Evolutionary conservation across 2,113 vertebrate genomes (phyloP), one percentile per base, ranked within the genome.

Genomic region (Ammodytes marinus): DNA sequence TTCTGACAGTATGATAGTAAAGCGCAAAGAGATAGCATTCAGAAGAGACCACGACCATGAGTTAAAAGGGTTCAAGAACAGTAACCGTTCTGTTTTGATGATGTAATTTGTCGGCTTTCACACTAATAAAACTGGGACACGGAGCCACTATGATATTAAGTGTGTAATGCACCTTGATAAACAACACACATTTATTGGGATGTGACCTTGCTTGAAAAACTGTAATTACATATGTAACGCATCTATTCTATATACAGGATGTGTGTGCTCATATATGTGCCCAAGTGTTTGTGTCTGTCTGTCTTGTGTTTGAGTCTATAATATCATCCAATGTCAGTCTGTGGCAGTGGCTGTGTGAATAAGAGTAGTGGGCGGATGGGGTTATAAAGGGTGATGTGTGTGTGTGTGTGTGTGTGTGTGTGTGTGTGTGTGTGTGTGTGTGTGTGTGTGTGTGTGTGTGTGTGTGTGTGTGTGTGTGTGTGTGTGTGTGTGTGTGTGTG

Each of bases 301-400:
- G 35, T 12, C 4, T 57, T 50, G 68, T 15, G 14, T 42, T 58
- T 11, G 65, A 14, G 19, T 37, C 43, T 1, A 4, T 35, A 54
- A 46, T 68, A 66, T 82, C 80, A 71, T 73, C 65, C 67, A 57
- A 6, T 90, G 88, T 90, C 77, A 79, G 74, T 86, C 15, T 37
- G 59, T 82, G 81, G 84, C 74, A 80, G 73, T 46, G 67, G 74
- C 74, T 74, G 82, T 83, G 90, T 79, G 88, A 80, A 79, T 82
- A 82, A 79, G 89, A 54, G 65, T 87, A 86, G 82, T 69, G 53
- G 69, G 77, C 10, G 65, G 76, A 69, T 47, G 82, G 54, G 79
- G 74, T 78, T 82, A 49, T 72, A 68, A 57, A 59, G 59, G 75
- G 55, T 12, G 77, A 27, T 27, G 27, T 27, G 27, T 27, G 27